Base-by-base conservation (phyloP, 2,113 vertebrate species). In the Oncorhynchus keta region DNA sequence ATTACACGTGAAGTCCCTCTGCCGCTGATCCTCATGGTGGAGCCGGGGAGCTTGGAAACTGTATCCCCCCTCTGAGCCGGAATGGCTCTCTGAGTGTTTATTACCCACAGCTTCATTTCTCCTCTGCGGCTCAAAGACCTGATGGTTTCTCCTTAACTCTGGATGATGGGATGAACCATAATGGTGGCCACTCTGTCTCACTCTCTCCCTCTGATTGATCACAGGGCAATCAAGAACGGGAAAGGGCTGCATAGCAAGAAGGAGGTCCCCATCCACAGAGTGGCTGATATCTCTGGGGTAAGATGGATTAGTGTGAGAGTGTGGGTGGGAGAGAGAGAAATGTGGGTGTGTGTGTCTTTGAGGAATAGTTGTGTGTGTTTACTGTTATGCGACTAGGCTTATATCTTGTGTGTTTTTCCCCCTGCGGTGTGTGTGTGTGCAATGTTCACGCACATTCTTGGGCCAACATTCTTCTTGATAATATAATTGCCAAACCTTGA, bases 191-290 rank as follows among this genome's bases (percentile, higher is more conserved):
- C 62, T 26, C 62, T 64, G 61, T 64, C n/a, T 64, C 62, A 11
- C 24, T 28, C 65, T 28, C 3, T 22, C 65, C 8, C 22, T 76
- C 78, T 87, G 49, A 78, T 80, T 82, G 79, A 80, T 83, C 88
- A 49, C 85, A 99, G 97, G 91, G 97, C 97, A 30, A 96, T 98
- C 90, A 99, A 99, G 92, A 99, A 99, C 4, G 96, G 96, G n/a
- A 99, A 99, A 88, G 97, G 97, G 32, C 89, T 98, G 81, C 97
- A 99, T 92, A 99, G 97, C 95, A 99, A 99, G 93, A 99, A 99
- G 92, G 97, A 99, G 89, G 95, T 98, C 76, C 97, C 97, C 0
- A 99, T 99, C 80, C 97, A 99, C 92, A 94, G 97, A 73, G 97
- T 99, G 4, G 97, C 97, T 8, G 97, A 99, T 82, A 98, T 99